Percentiles rank a stretch among this genome's conserved stretches.
Evolutionary conservation across 2,113 vertebrate species (phyloP).

Genomic region (Aldabrachelys gigantea): DNA sequence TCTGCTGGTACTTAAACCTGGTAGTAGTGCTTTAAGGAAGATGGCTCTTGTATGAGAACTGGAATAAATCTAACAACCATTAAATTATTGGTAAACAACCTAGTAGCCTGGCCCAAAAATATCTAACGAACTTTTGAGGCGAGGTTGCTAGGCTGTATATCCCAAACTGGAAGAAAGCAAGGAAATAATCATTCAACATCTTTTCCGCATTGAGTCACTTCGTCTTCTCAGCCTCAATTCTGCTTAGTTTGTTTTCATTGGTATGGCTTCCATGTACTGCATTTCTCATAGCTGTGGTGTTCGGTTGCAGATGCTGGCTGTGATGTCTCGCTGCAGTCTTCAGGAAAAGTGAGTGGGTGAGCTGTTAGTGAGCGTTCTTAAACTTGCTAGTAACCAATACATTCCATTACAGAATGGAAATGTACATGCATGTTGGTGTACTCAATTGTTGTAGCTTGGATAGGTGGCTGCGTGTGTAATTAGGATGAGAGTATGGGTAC

Average conservation of each 20-base stretch:
- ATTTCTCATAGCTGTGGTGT: not conserved
- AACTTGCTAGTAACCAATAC: accelerated
- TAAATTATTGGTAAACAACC: not conserved
- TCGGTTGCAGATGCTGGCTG: not conserved
- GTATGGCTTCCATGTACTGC: not conserved
- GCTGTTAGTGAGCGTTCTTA: accelerated
- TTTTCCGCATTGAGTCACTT: not conserved
- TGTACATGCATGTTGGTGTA: not conserved
- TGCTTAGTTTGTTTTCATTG: accelerated
- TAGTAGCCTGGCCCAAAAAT: not conserved
- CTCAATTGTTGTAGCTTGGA: not conserved
- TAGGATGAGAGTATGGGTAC: not conserved
- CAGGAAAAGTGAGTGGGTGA: accelerated
- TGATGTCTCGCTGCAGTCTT: accelerated
- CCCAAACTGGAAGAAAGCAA: not conserved
- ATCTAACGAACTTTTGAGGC: not conserved
- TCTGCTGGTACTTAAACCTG: not conserved
- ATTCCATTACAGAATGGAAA: not conserved
- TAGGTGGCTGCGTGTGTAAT: accelerated
- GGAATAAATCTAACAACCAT: accelerated
- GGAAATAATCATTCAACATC: accelerated
- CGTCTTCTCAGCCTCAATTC: not conserved
- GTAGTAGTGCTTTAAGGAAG: not conserved
- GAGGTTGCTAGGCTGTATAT: not conserved
- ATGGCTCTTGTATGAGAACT: not conserved